These are phyloP conservation scores for Allolobophora icterica DNA, from an alignment of 2,888 invertebrate species.

Conservation along the genomic window DNA sequence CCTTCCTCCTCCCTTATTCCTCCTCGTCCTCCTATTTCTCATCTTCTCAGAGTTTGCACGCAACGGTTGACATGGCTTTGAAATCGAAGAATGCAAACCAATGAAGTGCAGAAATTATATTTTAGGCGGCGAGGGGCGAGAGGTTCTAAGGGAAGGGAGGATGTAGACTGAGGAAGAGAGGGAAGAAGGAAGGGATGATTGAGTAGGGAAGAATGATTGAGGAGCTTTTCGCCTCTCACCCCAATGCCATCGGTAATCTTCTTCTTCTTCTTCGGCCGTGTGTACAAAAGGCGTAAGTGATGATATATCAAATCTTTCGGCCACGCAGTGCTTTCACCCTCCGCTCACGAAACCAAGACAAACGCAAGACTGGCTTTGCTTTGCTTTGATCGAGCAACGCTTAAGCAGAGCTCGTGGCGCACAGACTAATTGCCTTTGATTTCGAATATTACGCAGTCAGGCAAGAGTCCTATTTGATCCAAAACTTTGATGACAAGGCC, in stretches of 20 bases:
- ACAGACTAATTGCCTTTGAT: not conserved
- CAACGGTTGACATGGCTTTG: not conserved
- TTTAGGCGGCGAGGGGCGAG: not conserved
- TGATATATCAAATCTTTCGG: not conserved
- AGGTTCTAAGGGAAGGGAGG: not conserved
- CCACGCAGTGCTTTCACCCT: not conserved
- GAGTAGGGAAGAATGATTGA: constrained; percentile 11
- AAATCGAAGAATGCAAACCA: not conserved
- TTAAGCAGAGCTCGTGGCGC: not conserved
- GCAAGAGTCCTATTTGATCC: not conserved
- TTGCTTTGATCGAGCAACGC: constrained; percentile 11
- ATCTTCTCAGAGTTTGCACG: not conserved
- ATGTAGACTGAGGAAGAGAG: not conserved
- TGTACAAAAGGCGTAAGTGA: not conserved
- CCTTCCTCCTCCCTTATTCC: not conserved
- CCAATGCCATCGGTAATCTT: not conserved
- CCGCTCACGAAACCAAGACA: not conserved
- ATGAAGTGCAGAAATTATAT: constrained; percentile 17
- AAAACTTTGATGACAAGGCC: not conserved
- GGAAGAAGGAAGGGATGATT: not conserved
- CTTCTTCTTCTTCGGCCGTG: not conserved
- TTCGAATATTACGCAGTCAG: not conserved
- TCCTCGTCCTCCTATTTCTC: not conserved
- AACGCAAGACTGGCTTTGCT: not conserved
- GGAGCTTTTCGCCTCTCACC: not conserved